Conservation (phyloP, 1,140 invertebrate genomes). For the Apolygus lucorum region DNA sequence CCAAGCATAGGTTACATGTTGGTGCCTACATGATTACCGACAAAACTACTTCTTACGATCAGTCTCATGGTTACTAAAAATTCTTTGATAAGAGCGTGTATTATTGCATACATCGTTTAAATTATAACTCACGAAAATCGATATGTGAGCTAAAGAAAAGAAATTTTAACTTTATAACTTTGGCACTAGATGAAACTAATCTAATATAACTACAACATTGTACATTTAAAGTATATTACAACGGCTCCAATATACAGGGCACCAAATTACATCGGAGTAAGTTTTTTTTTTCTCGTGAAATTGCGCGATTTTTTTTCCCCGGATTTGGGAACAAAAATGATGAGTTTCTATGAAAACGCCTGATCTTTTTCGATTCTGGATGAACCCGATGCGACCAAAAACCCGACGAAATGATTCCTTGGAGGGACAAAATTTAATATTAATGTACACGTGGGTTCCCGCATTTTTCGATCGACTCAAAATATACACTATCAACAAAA, state of each 20-base stretch:
- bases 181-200: conserved; percentile 18
- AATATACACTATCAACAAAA: conserved; percentile 1
- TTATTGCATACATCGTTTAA: neutral
- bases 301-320: too few species aligned
- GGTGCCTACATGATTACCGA: neutral
- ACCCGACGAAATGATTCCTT: conserved; percentile 4
- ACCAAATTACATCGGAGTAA: neutral
- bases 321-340: too few species aligned
- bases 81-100: conserved; percentile 18
- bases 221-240: conserved; percentile 22
- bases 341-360: too few species aligned
- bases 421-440: neutral
- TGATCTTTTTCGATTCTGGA: too few species aligned
- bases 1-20: neutral
- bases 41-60: conserved; percentile 19
- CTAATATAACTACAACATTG: conserved; percentile 7
- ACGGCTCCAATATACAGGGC: conserved; percentile 12
- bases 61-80: conserved; percentile 28
- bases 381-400: too few species aligned
- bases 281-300: too few species aligned
- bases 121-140: neutral
- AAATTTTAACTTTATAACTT: conserved; percentile 9
- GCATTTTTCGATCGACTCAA: too few species aligned
- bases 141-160: neutral
- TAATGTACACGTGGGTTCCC: neutral